phyloP scores from a whole-genome alignment of 2,113 vertebrate species.

The Hyperopisus bebe region DNA sequence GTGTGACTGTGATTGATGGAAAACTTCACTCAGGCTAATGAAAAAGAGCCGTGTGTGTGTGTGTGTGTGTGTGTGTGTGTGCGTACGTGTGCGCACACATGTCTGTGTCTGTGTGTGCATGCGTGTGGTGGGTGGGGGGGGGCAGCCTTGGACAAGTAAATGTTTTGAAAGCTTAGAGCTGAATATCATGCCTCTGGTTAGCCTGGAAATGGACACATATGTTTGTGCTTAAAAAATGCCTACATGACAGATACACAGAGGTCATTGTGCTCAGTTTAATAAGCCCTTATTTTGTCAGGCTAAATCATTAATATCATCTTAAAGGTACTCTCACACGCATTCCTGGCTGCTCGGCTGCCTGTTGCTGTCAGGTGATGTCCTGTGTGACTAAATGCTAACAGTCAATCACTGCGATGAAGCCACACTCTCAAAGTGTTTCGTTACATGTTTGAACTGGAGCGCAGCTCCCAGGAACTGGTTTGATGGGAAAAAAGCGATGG shows the following conservation, averaged over 20 bases:
- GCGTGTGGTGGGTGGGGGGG: not conserved
- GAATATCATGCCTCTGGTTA: not conserved
- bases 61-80: not conserved
- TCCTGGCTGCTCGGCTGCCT: conserved; percentile 26
- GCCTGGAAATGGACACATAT: not conserved
- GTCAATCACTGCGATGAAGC: conserved; percentile 18
- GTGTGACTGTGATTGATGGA: conserved; percentile 11
- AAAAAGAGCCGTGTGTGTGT: not conserved
- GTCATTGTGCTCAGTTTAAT: conserved; percentile 9
- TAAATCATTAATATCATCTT: conserved; percentile 24
- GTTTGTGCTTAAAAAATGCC: conserved; percentile 5
- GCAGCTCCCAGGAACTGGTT: conserved; percentile 37
- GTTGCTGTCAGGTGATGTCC: not conserved
- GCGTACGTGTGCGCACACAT: not conserved
- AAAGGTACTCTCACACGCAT: conserved; percentile 30
- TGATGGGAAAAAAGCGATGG: conserved; percentile 31
- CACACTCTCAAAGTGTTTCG: conserved; percentile 45
- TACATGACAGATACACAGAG: conserved; percentile 6
- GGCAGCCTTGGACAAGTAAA: not conserved
- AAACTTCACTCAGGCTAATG: conserved; percentile 7
- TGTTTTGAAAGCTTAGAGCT: not conserved
- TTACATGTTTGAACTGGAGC: conserved; percentile 36
- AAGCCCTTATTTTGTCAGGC: conserved; percentile 13
- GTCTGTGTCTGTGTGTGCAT: not conserved
- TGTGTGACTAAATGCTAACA: conserved; percentile 24